Conservation (phyloP, 2,888 invertebrate species). For the Zaprionus bogoriensis region DNA sequence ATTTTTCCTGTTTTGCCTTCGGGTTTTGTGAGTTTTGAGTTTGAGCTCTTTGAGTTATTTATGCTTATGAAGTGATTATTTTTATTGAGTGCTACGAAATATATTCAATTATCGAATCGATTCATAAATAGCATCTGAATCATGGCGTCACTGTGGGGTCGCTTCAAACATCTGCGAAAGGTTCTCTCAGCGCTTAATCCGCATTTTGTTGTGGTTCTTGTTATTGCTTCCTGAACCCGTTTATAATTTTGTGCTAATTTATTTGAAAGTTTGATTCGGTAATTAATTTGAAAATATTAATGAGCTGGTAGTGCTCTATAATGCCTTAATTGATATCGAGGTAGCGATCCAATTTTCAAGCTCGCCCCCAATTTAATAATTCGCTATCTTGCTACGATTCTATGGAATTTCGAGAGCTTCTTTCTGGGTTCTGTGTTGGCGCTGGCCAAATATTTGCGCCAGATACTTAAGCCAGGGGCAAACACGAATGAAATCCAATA, state of each 20-base stretch:
- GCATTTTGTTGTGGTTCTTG: conserved; percentile 1
- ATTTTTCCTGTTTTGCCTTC: conserved; percentile 51
- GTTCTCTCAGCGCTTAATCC: conserved; percentile 22
- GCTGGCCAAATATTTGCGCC: not conserved
- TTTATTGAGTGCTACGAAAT: conserved; percentile 33
- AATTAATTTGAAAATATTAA: conserved; percentile 52
- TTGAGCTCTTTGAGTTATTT: not conserved
- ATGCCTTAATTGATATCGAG: conserved; percentile 26
- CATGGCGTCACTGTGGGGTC: conserved; percentile 21
- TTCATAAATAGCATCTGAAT: conserved; percentile 57
- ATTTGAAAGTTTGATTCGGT: conserved; percentile 54
- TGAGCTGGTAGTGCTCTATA: conserved; percentile 7
- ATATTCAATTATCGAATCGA: conserved; percentile 44
- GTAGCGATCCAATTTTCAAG: conserved; percentile 1
- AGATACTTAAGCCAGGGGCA: not conserved
- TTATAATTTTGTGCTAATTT: conserved; percentile 63
- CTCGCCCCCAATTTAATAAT: not conserved
- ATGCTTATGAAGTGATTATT: conserved; percentile 22
- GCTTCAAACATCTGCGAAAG: conserved; percentile 52
- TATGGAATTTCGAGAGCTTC: not conserved
- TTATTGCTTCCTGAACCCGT: conserved; percentile 49
- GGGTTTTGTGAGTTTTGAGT: conserved; percentile 30
- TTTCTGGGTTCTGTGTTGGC: not conserved
- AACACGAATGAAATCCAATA: not conserved
- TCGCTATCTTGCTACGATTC: conserved; percentile 3